These are phyloP conservation scores for Peribatodes rhomboidaria DNA, from an alignment of 2,888 invertebrate species.

Conservation along the genomic window DNA sequence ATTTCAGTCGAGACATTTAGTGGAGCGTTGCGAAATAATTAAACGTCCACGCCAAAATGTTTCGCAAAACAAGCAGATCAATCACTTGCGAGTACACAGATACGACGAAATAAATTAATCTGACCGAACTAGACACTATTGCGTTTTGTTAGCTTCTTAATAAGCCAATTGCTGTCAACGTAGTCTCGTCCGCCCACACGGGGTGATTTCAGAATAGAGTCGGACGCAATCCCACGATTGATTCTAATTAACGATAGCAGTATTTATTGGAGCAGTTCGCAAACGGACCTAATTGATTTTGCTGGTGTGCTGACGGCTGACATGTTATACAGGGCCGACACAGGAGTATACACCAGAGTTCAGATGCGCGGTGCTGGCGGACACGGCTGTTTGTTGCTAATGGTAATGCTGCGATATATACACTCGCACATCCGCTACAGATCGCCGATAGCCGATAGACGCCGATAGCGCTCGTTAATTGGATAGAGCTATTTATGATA, in stretches of 20 bases:
- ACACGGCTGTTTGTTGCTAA: constrained; percentile 63
- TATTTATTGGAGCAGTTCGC: constrained; percentile 84
- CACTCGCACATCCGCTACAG: constrained; percentile 47
- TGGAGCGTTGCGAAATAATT: constrained; percentile 47
- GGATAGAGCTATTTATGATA: constrained; percentile 23
- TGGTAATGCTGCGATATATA: constrained; percentile 54
- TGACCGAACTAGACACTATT: constrained; percentile 60
- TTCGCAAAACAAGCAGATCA: constrained; percentile 57
- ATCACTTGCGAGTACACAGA: constrained; percentile 59
- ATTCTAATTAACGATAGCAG: constrained; percentile 86
- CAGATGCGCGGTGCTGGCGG: constrained; percentile 30
- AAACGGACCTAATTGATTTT: constrained; percentile 84
- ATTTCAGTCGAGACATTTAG: constrained; percentile 46
- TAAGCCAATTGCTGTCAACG: constrained; percentile 78
- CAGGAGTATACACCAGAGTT: constrained; percentile 2
- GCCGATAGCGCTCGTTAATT: constrained; percentile 26
- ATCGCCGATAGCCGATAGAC: constrained; percentile 15
- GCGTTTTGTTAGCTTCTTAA: constrained; percentile 75
- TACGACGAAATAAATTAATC: constrained; percentile 66
- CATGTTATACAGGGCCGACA: constrained; percentile 55
- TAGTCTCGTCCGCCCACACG: constrained; percentile 70
- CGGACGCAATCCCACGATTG: constrained; percentile 81
- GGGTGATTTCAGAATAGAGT: constrained; percentile 79
- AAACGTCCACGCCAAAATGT: constrained; percentile 49
- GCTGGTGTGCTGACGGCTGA: constrained; percentile 62